Conservation (phyloP, 2,113 vertebrate genomes). For the Bothrops jararaca region DNA sequence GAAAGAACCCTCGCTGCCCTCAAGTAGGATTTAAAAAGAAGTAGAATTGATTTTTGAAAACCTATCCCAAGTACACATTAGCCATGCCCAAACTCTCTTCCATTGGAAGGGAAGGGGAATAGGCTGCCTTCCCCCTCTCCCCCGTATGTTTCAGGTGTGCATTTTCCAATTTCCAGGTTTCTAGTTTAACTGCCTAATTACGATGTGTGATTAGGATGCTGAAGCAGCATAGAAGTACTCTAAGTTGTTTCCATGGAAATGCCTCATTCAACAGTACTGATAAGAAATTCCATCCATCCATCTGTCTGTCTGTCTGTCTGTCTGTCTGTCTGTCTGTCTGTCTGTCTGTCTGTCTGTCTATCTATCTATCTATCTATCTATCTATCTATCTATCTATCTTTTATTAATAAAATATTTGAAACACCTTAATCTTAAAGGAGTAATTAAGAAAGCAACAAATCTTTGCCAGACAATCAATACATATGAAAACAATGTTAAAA, state of each 20-base stretch:
- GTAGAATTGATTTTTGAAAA: background rate
- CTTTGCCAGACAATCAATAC: background rate
- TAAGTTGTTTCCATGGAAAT: background rate
- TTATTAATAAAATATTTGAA: background rate
- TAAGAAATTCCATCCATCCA: background rate
- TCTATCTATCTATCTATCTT: background rate
- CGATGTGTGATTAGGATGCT: background rate
- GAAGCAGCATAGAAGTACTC: background rate
- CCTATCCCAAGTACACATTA: background rate
- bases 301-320: slow-evolving; percentile 8
- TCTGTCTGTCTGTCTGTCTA: slow-evolving; percentile 15
- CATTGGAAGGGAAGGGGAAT: background rate
- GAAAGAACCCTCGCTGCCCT: background rate
- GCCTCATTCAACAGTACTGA: background rate
- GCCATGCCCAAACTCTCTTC: background rate
- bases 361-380: too few relatives aligned
- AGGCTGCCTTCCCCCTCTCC: background rate
- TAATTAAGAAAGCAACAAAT: background rate
- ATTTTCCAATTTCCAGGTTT: background rate
- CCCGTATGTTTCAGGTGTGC: background rate
- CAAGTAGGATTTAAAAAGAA: background rate
- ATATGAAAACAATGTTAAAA: background rate
- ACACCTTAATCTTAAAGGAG: background rate
- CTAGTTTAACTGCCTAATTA: background rate
- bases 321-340: slow-evolving; percentile 32